These are phyloP conservation scores for Xanthostigma xanthostigma DNA, from an alignment of 2,888 invertebrate species.

Conservation along the genomic window DNA sequence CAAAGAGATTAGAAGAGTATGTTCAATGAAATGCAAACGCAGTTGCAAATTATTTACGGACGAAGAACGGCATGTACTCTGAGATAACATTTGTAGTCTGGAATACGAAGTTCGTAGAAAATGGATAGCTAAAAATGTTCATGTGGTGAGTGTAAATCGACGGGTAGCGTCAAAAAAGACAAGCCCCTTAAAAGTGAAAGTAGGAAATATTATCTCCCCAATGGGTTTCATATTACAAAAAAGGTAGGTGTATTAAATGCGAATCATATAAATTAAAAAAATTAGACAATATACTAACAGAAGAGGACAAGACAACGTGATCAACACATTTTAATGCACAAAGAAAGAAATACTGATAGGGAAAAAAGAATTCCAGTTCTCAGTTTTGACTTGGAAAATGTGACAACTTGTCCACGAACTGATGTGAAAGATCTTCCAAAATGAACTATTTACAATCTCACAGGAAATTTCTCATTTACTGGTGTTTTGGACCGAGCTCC, in stretches of 20 bases:
- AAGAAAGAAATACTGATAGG: background rate
- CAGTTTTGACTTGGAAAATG: background rate
- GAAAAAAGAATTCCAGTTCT: too few species aligned
- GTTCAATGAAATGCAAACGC: too few species aligned
- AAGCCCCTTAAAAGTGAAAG: too few species aligned
- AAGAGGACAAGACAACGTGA: slow-evolving; percentile 1
- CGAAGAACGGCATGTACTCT: too few species aligned
- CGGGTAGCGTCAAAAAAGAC: too few species aligned
- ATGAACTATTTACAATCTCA: slow-evolving; percentile 4
- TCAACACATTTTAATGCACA: slow-evolving; percentile 4
- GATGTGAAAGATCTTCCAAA: slow-evolving; percentile 4
- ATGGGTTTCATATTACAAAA: slow-evolving; percentile 8
- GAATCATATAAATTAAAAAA: slow-evolving; percentile 2
- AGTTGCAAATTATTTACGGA: too few species aligned
- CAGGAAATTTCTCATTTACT: slow-evolving; percentile 3
- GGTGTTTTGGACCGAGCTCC: slow-evolving; percentile 3
- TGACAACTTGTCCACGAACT: slow-evolving; percentile 5
- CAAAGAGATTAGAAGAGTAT: too few species aligned
- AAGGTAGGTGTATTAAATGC: slow-evolving; percentile 8
- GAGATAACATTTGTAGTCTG: too few species aligned
- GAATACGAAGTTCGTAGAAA: too few species aligned
- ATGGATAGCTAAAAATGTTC: too few species aligned
- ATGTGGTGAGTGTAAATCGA: too few species aligned
- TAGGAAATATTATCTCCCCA: too few species aligned
- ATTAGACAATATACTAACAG: slow-evolving; percentile 2